phyloP scores from a whole-genome alignment of 1,140 invertebrate species.

The Sarcophaga peregrina region DNA sequence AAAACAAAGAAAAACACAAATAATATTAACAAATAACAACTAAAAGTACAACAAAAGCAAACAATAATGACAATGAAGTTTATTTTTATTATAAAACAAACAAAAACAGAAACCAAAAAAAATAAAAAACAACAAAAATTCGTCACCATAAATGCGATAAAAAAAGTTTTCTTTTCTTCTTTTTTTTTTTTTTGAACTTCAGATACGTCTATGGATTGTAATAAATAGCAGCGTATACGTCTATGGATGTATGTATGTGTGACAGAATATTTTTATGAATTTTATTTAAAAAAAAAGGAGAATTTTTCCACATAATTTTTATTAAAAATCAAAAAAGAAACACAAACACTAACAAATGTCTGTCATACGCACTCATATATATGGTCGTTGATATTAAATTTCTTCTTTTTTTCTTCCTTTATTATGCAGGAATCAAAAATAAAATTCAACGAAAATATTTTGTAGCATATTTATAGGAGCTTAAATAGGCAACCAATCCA shows the following conservation, averaged over 20 bases:
- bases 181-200: not conserved
- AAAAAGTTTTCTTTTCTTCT: not conserved
- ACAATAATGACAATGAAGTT: constrained; percentile 24
- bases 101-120: not conserved
- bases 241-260: not conserved
- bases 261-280: constrained; percentile 8
- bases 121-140: not conserved
- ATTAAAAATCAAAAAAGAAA: too few relatives aligned
- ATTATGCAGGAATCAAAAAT: not conserved
- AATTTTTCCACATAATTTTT: too few relatives aligned
- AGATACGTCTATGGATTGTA: not conserved
- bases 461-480: constrained; percentile 37
- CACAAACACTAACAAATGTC: too few relatives aligned
- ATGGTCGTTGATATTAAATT: too few relatives aligned
- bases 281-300: not conserved
- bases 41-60: constrained; percentile 4
- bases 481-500: constrained; percentile 35
- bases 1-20: not conserved
- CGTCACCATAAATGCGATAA: not conserved
- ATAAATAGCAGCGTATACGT: not conserved
- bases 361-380: not conserved
- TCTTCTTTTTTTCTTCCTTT: not conserved
- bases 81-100: constrained; percentile 7
- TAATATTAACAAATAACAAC: constrained; percentile 18
- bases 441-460: constrained; percentile 14